These are phyloP conservation scores for Idaea biselata DNA, from an alignment of 2,888 invertebrate genomes.

Conservation along the genomic window DNA sequence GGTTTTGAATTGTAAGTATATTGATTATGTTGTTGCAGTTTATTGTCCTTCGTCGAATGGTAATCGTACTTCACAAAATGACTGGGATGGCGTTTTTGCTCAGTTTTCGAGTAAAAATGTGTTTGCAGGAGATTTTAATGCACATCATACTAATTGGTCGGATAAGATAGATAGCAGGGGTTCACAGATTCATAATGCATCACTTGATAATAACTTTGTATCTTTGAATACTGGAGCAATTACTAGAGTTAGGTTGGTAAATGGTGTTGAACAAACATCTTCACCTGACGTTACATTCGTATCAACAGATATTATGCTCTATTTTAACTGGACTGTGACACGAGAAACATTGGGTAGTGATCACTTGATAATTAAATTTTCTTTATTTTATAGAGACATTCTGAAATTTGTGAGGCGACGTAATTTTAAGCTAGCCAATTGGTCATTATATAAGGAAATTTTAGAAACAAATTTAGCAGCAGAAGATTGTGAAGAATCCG, in stretches of 20 bases:
- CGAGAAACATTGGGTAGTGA: neutral
- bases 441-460: neutral
- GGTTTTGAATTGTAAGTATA: slow-evolving; percentile 8
- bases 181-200: slow-evolving; percentile 10
- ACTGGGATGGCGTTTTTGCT: slow-evolving; percentile 25
- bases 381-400: too few species aligned
- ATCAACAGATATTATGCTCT: neutral
- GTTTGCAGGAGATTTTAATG: slow-evolving; percentile 24
- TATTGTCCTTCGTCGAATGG: slow-evolving; percentile 23
- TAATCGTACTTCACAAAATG: slow-evolving; percentile 14
- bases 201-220: slow-evolving; percentile 17
- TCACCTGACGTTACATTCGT: neutral
- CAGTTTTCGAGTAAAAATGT: slow-evolving; percentile 10
- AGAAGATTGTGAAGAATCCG: neutral
- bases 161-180: slow-evolving; percentile 15
- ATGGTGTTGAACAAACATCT: neutral
- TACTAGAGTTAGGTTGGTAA: slow-evolving; percentile 25
- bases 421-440: neutral
- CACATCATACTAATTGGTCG: slow-evolving; percentile 20
- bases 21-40: slow-evolving; percentile 14
- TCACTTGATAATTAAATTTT: neutral
- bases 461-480: neutral
- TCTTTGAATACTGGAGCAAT: slow-evolving; percentile 16
- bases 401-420: neutral
- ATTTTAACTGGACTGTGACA: neutral